Evolutionary conservation across 2,797 vertebrate species (phyloP), one percentile per base, ranked within the genome.

Genomic region (Hybognathus amarus): DNA sequence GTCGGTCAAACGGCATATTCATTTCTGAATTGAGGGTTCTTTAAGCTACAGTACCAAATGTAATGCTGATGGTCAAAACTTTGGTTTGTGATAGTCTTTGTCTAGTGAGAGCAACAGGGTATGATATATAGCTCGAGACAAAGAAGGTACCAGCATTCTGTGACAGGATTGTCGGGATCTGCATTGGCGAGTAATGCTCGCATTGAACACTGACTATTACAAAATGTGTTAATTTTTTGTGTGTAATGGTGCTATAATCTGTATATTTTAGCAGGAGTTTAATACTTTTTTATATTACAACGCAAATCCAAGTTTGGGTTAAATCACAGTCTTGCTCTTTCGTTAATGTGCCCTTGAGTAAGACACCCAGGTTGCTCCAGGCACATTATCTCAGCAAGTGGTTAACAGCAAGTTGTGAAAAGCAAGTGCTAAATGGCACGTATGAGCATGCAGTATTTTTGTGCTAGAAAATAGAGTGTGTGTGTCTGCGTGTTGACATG

Each of bases 371-470:
- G 59, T 64, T 33, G 59, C 59, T 64, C 40, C 68, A 70, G 38
- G 68, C 24, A 15, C 24, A 71, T 79, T 54, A 68, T 68, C 69
- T 50, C 68, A 47, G 38, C 69, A 47, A 50, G 42, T 50, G 36
- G 20, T 73, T 63, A 63, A 64, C 61, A 30, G 59, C 42, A 67
- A 71, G 67, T 20, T 66, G 70, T 67, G 45, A 82, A 75, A 54
- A 76, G 61, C n/a, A 54, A 24, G 56, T 10, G 33, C 33, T 82
- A 52, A 75, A 82, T 82, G 61, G 59, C 33, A 82, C n/a, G 17
- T 56, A 27, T 52, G 70, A 66, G 47, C 17, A 22, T 66, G 27
- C 69, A 24, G 45, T 54, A 64, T 54, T 66, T 66, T 27, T 82
- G 30, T 45, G 68, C 68, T 71, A 7, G 67, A 63, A n/a, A 47